Base-by-base conservation (phyloP, 2,113 vertebrate genomes). In the Eulacestoma nigropectus region DNA sequence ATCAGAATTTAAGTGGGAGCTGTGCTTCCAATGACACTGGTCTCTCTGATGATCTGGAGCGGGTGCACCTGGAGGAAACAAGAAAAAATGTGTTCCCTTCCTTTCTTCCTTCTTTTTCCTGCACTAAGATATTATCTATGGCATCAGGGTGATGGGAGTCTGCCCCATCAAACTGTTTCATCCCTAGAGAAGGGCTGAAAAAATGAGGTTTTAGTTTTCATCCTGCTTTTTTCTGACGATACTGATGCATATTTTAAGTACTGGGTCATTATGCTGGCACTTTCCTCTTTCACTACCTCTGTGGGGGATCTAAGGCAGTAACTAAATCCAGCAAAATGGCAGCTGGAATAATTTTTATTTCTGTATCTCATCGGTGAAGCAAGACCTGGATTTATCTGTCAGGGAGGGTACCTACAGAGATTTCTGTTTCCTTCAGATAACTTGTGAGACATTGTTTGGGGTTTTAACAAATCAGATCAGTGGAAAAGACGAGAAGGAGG, bases 401-500 rank as follows among this genome's bases (percentile, higher is more conserved):
- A 60, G n/a, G 21, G 30, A 44, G 33, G 9, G 16, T 17, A 11
- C n/a, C 15, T 41, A 18, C 16, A 44, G 67, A 59, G 75, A 41
- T 78, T 88, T 35, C 65, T 47, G 30, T 46, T 76, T 72, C 23
- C 64, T 73, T 65, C 46, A n/a, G 42, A 30, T 60, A 83, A 47
- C 35, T 76, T 55, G 5, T 27, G 42, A 91, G 68, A 57, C 37
- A 3, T 27, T 62, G 26, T 74, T 80, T 70, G 59, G 39, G 26
- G 3, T 32, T 94, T 93, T 75, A 87, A 72, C 74, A 81, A 82
- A 84, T 67, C 50, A 78, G 74, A 89, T 68, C 44, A 35, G 17
- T 60, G 62, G 52, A 80, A 89, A 89, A 83, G 76, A 86, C n/a
- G 16, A 91, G 50, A 75, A 95, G 63, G 52, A 4, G 1, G 62